These are phyloP conservation scores for Habroteleia sp. DNA, from an alignment of 2,888 invertebrate genomes.

Conservation along the genomic window DNA sequence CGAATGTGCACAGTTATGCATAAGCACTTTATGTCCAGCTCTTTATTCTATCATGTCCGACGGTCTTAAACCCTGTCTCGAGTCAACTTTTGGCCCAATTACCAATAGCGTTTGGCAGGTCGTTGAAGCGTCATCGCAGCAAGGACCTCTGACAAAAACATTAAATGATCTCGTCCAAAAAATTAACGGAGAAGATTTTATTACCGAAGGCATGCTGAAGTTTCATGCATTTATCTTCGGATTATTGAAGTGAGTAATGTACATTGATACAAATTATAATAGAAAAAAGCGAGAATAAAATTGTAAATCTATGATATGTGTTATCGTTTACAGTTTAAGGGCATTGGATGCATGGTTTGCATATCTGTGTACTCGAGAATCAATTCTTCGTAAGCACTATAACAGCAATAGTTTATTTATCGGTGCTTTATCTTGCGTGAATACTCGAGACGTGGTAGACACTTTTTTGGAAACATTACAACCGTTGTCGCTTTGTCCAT, in stretches of 20 bases:
- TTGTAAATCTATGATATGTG: no score
- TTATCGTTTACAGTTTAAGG: constrained; percentile 86
- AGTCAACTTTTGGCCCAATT: constrained; percentile 92
- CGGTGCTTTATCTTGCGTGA: constrained; percentile 82
- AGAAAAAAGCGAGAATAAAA: no score
- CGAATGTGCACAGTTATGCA: constrained; percentile 88
- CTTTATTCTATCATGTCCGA: constrained; percentile 92
- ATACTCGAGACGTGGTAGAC: constrained; percentile 84
- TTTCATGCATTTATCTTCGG: constrained; percentile 95
- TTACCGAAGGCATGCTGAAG: constrained; percentile 91
- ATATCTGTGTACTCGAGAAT: constrained; percentile 91
- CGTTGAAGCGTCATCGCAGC: constrained; percentile 92
- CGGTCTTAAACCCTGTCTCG: constrained; percentile 90
- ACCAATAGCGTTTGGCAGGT: constrained; percentile 95
- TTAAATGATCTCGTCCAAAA: constrained; percentile 91
- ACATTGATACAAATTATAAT: not conserved
- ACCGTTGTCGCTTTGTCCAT: constrained; percentile 89
- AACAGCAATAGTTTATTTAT: constrained; percentile 88
- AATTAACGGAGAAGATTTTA: constrained; percentile 90
- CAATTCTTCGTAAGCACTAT: constrained; percentile 91
- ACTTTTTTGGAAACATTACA: constrained; percentile 89
- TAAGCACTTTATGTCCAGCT: constrained; percentile 90
- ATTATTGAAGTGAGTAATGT: constrained; percentile 87
- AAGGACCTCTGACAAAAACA: constrained; percentile 92
- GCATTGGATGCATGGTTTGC: constrained; percentile 96